phyloP scores from a whole-genome alignment of 2,888 invertebrate genomes.

The Drosophila quinaria region DNA sequence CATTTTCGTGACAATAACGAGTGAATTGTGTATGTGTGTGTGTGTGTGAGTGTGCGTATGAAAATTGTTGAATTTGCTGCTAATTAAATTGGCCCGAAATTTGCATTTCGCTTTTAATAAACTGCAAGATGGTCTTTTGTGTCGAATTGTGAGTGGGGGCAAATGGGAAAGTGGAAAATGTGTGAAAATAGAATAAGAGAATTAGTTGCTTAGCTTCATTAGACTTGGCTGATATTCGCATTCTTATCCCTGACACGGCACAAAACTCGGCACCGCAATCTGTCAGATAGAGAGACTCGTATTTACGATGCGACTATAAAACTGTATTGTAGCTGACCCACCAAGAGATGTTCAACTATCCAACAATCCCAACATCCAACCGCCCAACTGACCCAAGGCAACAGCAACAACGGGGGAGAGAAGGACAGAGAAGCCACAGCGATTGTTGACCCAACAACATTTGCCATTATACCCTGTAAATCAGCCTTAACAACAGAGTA shows the following conservation, averaged over 20 bases:
- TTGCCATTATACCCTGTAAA: conserved; percentile 26
- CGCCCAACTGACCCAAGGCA: neutral
- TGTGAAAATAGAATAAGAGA: too few species aligned
- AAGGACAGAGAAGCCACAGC: conserved; percentile 17
- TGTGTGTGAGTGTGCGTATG: conserved; percentile 29
- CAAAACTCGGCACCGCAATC: conserved; percentile 45
- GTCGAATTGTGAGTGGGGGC: neutral
- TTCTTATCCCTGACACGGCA: conserved; percentile 70
- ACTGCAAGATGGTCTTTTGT: conserved; percentile 45
- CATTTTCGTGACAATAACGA: conserved; percentile 68
- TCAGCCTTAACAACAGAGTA: neutral
- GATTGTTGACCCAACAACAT: conserved; percentile 38
- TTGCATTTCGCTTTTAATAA: conserved; percentile 75
- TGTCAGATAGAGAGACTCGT: conserved; percentile 32
- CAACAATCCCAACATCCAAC: neutral
- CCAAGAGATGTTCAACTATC: neutral
- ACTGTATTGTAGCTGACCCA: conserved; percentile 49
- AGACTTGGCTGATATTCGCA: conserved; percentile 17
- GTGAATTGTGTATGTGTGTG: conserved; percentile 34
- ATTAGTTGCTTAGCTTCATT: conserved; percentile 34
- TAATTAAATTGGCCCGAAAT: conserved; percentile 76
- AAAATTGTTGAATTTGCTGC: conserved; percentile 79
- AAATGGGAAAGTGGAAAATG: neutral
- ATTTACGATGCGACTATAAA: conserved; percentile 54
- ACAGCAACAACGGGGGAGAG: neutral